phyloP scores from a whole-genome alignment of 2,888 invertebrate genomes.

The Apotomis capreana region DNA sequence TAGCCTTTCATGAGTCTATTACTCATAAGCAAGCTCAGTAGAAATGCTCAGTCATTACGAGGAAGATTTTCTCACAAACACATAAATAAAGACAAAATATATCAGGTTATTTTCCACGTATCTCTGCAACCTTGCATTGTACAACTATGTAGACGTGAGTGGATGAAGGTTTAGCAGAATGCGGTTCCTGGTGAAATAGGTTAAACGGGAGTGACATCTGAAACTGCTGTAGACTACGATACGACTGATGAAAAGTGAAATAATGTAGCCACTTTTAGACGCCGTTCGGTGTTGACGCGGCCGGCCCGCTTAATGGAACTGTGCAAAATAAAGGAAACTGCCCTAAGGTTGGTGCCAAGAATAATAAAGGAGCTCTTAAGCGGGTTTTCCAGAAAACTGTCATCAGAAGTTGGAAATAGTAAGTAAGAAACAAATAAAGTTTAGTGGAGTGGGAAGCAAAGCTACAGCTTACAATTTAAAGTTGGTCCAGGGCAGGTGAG shows the following conservation, averaged over 20 bases:
- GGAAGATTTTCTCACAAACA: conserved; percentile 17
- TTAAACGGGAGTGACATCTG: background rate
- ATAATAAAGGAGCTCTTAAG: conserved; percentile 42
- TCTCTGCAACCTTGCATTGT: background rate
- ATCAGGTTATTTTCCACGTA: background rate
- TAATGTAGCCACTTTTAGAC: conserved; percentile 1
- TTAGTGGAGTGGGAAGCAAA: conserved; percentile 67
- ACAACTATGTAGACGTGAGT: too few species aligned
- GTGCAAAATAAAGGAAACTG: conserved; percentile 30
- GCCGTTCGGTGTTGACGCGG: background rate
- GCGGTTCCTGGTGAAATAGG: background rate
- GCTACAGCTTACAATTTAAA: conserved; percentile 78
- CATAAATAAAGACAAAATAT: conserved; percentile 4
- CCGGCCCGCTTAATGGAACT: conserved; percentile 17
- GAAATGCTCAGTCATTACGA: conserved; percentile 32
- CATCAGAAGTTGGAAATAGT: conserved; percentile 60
- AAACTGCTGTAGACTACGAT: background rate
- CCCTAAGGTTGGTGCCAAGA: conserved; percentile 32
- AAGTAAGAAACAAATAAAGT: conserved; percentile 73
- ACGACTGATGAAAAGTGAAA: conserved; percentile 1
- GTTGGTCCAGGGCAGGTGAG: conserved; percentile 64
- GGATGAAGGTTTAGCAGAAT: background rate
- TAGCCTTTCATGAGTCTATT: conserved; percentile 46
- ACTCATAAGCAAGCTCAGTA: conserved; percentile 29
- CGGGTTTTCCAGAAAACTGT: conserved; percentile 51